These are phyloP conservation scores for Spilogale gracilis DNA, from an alignment of 2,113 vertebrate species.

Conservation along the genomic window DNA sequence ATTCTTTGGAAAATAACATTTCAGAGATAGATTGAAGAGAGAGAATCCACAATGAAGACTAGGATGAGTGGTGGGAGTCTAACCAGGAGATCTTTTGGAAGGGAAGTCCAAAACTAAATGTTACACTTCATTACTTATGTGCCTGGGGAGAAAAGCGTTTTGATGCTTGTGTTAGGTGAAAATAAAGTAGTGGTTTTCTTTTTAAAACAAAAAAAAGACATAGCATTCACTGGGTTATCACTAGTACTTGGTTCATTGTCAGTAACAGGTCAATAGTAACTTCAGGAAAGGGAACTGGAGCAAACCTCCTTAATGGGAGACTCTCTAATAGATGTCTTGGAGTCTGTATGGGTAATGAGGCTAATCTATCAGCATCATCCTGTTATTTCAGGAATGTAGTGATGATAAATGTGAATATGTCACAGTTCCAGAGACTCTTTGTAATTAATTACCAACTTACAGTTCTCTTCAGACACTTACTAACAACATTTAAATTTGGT, in stretches of 20 bases:
- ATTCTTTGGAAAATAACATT: not conserved
- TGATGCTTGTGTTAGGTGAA: not conserved
- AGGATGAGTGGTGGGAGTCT: not conserved
- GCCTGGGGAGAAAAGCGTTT: not conserved
- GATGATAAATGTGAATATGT: conserved; percentile 1
- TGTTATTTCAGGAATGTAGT: not conserved
- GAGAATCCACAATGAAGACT: not conserved
- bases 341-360: not conserved
- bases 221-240: not conserved
- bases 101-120: not conserved
- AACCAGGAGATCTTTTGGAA: not conserved
- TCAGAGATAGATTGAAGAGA: not conserved
- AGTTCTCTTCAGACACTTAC: conserved; percentile 54
- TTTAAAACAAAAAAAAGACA: conserved; percentile 29
- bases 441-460: conserved; percentile 19
- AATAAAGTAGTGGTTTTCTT: not conserved
- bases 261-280: not conserved
- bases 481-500: not conserved
- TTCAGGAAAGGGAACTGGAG: not conserved
- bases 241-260: not conserved
- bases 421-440: not conserved
- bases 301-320: not conserved
- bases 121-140: not conserved
- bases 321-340: not conserved
- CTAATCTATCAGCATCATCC: not conserved